Evolutionary conservation across 2,797 vertebrate species (phyloP), one percentile per base, ranked within the genome.

Genomic region (Melanogrammus aeglefinus): DNA sequence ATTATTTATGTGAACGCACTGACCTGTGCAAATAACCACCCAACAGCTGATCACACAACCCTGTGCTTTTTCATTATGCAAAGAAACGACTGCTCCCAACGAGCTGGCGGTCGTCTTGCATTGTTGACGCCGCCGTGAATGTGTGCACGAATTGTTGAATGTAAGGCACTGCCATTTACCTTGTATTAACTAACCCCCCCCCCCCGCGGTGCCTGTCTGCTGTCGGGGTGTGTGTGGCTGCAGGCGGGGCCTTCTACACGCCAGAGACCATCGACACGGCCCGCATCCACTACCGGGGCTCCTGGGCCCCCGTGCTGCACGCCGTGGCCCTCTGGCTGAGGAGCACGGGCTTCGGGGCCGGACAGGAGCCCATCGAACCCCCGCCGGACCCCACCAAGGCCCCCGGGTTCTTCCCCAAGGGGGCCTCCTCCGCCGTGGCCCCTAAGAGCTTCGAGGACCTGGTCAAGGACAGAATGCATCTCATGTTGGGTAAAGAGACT

Each of bases 231-330:
- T 79, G 8, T 79, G 5, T 81, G 33, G 81, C 83, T 84, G 80
- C 84, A 99, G 98, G 98, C 80, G 97, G 98, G 86, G 96, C 97
- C 0, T 99, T 99, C 93, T 99, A 99, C 86, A 99, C 98, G 73
- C 98, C 98, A 2, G 98, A 99, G 94, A 99, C 98, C 3, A 99
- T 99, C 82, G 98, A 99, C 87, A 99, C 96, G 21, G 98, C 98
- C 0, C 94, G 98, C 75, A 92, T 98, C 76, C 98, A 99, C 88
- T 99, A 99, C 87, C 96, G 96, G 21, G 95, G 94, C 88, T 99
- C 97, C 0, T 99, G 98, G 98, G 96, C 98, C 44, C 96, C 98
- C 0, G 93, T 99, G 83, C 93, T 99, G 9, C 97, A 99, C 18
- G 98, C 98, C 0, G 95, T 98, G 87, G 95, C 96, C 0, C 94